Conservation (phyloP, 2,113 vertebrate species). For the Formicarius rufipectus region DNA sequence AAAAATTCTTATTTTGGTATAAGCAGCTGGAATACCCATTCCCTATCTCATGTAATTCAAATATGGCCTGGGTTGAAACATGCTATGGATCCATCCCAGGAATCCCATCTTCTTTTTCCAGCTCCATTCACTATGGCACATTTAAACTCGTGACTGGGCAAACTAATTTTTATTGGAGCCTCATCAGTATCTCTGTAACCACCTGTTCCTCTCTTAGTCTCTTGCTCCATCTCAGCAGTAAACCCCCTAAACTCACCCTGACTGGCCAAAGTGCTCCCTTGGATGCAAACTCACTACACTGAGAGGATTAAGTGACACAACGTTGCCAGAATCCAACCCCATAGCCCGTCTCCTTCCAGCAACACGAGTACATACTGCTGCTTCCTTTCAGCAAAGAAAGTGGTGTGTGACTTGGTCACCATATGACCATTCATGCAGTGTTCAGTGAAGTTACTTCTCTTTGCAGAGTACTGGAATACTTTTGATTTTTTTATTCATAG, state of each 20-base stretch:
- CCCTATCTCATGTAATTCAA: background rate
- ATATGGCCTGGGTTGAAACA: background rate
- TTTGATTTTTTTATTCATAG: background rate
- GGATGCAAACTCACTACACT: background rate
- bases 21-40: background rate
- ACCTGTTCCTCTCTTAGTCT: background rate
- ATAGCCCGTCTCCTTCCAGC: background rate
- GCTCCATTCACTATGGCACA: background rate
- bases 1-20: background rate
- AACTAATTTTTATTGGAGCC: background rate
- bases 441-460: background rate
- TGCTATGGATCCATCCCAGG: background rate
- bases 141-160: background rate
- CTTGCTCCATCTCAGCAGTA: background rate
- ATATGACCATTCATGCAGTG: background rate
- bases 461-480: background rate
- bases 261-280: background rate
- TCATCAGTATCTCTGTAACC: background rate
- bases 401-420: background rate
- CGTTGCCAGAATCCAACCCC: background rate
- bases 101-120: background rate
- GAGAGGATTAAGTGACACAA: background rate
- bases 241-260: background rate
- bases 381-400: background rate
- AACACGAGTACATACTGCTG: fast-evolving